Evolutionary conservation across 1,140 invertebrate genomes (phyloP), one percentile per base, ranked within the genome.

Genomic region (Littorina saxatilis): DNA sequence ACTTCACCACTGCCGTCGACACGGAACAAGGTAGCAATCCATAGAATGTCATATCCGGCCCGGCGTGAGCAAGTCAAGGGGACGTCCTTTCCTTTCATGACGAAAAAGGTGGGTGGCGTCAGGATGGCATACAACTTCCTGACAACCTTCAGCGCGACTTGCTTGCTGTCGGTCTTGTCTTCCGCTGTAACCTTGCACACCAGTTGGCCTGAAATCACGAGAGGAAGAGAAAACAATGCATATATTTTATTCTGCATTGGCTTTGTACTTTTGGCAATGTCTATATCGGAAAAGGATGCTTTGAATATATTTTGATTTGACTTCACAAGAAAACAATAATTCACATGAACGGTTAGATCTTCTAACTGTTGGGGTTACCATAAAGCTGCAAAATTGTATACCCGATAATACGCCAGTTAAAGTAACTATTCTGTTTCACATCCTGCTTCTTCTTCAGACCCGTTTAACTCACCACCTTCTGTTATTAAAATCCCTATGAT

Each of bases 41-140:
- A 78, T 43, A 29, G 23, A 13, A 40, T 58, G 27, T 39, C 11
- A 58, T 78, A 78, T 40, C 37, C 76, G 39, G 76, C 76, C 2
- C 4, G 23, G 55, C 76, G 52, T 17, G 76, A 13, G 58, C 76
- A 78, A 0, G 55, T 78, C 4, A 78, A 63, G 58, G 17, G 63
- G 35, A 78, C 37, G 15, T 40, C 23, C n/a, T 11, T 40, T 20
- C 39, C 39, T 37, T 35, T 7, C 0, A 37, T 7, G 13, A 78
- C 55, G 23, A 63, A 0, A 13, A 27, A n/a, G 11, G 20, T 78
- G 52, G 50, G 55, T 15, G 55, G 55, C 1, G 76, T 39, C 76
- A 78, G 20, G 15, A 17, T n/a, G 1, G 76, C 37, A 5, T 32
- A 27, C 20, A 66, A 7, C 17, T 13, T 11, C 20, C 15, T 9